These are phyloP conservation scores for Carcina quercana DNA, from an alignment of 2,888 invertebrate species.

Conservation along the genomic window DNA sequence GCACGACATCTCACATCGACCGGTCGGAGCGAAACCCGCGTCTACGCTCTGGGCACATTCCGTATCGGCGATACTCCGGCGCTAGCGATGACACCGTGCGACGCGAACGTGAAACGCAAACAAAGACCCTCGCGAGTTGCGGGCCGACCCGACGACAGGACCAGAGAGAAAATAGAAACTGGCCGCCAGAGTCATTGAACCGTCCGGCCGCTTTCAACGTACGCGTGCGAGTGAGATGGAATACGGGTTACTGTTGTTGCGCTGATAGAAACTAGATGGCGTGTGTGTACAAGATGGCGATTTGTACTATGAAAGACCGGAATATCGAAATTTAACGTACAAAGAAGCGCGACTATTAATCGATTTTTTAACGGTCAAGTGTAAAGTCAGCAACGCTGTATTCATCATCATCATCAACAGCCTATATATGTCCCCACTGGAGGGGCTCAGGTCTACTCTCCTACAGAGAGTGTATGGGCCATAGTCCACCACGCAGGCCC, in stretches of 20 bases:
- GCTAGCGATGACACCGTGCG: slow-evolving; percentile 59
- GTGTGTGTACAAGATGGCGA: slow-evolving; percentile 12
- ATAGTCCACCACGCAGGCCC: too few species aligned
- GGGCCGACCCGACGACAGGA: slow-evolving; percentile 62
- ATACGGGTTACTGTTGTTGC: slow-evolving; percentile 14
- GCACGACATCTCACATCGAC: slow-evolving; percentile 67
- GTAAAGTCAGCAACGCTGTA: too few species aligned
- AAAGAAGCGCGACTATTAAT: too few species aligned
- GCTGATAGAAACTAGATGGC: slow-evolving; percentile 39
- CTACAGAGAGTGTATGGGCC: too few species aligned
- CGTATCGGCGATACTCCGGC: slow-evolving; percentile 61
- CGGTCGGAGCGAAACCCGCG: slow-evolving; percentile 67
- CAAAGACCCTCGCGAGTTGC: slow-evolving; percentile 57
- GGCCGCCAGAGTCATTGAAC: slow-evolving; percentile 73
- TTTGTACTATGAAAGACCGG: slow-evolving; percentile 40
- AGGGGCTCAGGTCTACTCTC: too few species aligned
- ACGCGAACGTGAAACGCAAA: slow-evolving; percentile 72
- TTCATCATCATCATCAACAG: too few species aligned
- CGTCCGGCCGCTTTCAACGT: slow-evolving; percentile 48
- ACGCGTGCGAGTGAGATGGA: slow-evolving; percentile 60
- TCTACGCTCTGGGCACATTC: slow-evolving; percentile 71
- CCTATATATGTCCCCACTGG: too few species aligned
- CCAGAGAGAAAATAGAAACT: slow-evolving; percentile 75
- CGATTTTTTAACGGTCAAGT: too few species aligned
- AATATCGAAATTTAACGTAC: too few species aligned